A percentile compares a stretch with the other conserved stretches of the same genome.
These are phyloP conservation scores for cat (Felis catus) DNA, from an alignment of 2,113 vertebrate genomes.

Conservation along the genomic window DNA sequence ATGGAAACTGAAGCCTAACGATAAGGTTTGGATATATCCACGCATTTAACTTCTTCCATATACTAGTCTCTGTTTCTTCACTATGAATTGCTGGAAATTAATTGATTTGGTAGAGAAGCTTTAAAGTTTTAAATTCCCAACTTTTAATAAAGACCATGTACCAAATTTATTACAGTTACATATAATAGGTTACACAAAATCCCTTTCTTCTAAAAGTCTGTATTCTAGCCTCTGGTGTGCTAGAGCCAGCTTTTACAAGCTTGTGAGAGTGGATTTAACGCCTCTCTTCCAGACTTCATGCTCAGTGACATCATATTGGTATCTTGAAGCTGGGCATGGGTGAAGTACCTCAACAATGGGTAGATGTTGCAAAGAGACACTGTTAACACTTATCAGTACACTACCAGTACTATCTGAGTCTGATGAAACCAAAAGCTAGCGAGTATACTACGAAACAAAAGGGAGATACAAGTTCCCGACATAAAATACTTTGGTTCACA, in stretches of 20 bases:
- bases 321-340: not conserved
- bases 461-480: not conserved
- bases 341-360: not conserved
- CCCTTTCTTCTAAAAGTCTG: not conserved
- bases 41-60: not conserved
- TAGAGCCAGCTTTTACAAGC: not conserved
- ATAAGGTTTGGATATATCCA: not conserved
- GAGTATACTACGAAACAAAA: not conserved
- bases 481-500: not conserved
- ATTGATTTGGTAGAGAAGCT: not conserved
- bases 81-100: not conserved
- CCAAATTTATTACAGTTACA: not conserved
- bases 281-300: not conserved
- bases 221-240: not conserved
- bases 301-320: not conserved
- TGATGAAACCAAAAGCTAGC: conserved; percentile 28
- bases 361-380: not conserved
- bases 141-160: not conserved
- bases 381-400: not conserved
- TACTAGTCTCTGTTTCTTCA: not conserved
- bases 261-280: not conserved
- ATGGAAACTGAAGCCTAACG: not conserved
- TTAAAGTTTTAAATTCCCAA: conserved; percentile 8
- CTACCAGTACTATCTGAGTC: not conserved
- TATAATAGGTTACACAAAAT: not conserved